A percentile compares a stretch with the other conserved stretches of the same genome.
These are phyloP conservation scores for Pteropus alecto DNA, from an alignment of 2,113 vertebrate genomes.

Conservation along the genomic window DNA sequence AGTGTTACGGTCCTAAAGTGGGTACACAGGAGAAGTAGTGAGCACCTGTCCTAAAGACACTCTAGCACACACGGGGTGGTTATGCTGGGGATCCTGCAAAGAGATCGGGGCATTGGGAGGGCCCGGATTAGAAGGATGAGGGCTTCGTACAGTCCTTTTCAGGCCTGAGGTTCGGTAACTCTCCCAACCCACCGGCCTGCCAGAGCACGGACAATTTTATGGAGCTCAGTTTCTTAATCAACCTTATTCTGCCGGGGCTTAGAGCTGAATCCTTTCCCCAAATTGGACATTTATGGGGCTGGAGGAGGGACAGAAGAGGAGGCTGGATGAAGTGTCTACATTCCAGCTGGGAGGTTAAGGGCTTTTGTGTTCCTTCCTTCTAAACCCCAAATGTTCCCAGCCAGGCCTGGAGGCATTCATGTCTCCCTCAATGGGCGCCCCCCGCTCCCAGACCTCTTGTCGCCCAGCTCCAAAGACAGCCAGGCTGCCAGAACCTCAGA, in stretches of 20 bases:
- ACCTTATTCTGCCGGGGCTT: conserved; percentile 18
- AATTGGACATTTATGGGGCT: conserved; percentile 24
- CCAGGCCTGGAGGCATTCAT: background rate
- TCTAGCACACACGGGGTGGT: background rate
- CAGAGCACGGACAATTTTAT: conserved; percentile 2
- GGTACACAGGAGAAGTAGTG: accelerated
- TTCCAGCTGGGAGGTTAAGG: conserved; percentile 47
- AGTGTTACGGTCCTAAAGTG: background rate
- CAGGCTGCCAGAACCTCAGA: background rate
- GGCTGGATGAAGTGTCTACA: conserved; percentile 43
- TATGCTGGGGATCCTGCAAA: background rate
- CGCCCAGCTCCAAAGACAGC: background rate
- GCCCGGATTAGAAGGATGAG: background rate
- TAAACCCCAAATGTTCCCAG: conserved; percentile 29
- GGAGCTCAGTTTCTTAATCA: conserved; percentile 46
- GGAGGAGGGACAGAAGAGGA: background rate
- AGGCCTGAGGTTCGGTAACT: background rate
- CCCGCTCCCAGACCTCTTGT: background rate
- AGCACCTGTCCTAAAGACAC: background rate
- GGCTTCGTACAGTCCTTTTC: background rate
- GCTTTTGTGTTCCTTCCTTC: conserved; percentile 59
- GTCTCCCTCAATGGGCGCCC: background rate
- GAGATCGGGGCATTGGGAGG: accelerated
- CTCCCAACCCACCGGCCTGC: background rate
- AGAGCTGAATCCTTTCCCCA: conserved; percentile 38